These are phyloP conservation scores for Trichosurus vulpecula DNA, from an alignment of 2,797 vertebrate genomes.

Conservation along the genomic window DNA sequence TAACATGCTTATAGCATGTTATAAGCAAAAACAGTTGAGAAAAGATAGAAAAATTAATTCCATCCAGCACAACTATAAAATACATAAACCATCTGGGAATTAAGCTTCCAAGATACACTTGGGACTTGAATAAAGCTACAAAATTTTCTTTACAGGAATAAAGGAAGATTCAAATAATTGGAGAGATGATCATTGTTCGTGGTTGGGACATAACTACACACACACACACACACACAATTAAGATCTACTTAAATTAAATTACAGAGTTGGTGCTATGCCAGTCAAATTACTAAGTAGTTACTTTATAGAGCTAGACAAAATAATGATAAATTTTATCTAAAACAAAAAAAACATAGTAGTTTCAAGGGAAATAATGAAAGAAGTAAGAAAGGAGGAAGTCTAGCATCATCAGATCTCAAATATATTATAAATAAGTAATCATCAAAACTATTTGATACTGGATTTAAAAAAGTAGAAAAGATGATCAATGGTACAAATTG, in stretches of 20 bases:
- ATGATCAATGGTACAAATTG: neutral
- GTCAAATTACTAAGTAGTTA: neutral
- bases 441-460: neutral
- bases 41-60: neutral
- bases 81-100: neutral
- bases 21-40: neutral
- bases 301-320: neutral
- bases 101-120: neutral
- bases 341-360: neutral
- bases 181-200: no score
- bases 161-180: no score
- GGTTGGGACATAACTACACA: neutral
- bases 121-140: neutral
- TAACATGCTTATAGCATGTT: neutral
- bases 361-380: neutral
- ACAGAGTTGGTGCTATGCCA: neutral
- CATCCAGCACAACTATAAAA: neutral
- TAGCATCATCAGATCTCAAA: neutral
- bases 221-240: neutral
- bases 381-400: neutral
- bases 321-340: neutral
- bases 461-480: neutral
- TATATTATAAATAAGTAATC: neutral
- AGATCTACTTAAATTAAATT: neutral
- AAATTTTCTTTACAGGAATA: no score